Conservation (phyloP, 2,113 vertebrate genomes). For the Myotis yumanensis region DNA sequence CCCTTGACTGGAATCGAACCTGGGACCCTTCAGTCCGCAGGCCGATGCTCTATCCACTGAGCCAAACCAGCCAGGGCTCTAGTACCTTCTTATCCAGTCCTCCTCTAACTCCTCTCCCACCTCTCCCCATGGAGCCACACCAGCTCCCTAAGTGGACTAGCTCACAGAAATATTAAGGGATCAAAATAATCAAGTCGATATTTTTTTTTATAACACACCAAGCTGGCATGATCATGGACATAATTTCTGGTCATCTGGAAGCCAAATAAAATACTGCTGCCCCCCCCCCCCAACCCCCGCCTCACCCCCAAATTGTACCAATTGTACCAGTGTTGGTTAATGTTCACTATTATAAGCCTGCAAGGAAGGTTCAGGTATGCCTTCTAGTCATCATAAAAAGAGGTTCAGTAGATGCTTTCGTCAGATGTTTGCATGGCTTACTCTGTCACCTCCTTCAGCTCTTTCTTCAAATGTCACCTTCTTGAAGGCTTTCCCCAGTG, state of each 20-base stretch:
- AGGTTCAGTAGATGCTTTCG: background rate
- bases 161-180: conserved; percentile 38
- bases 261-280: background rate
- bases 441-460: background rate
- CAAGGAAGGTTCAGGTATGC: background rate
- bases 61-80: too few species aligned
- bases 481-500: background rate
- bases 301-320: too few species aligned
- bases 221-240: background rate
- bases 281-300: too few species aligned
- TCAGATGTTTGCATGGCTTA: background rate
- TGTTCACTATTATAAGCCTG: background rate
- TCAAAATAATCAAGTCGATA: conserved; percentile 8
- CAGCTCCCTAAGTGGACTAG: background rate
- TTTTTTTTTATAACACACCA: background rate
- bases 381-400: background rate
- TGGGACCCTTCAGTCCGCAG: too few species aligned
- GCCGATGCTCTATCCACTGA: too few species aligned
- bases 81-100: background rate
- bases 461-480: background rate
- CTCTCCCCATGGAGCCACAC: background rate
- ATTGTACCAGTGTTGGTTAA: background rate
- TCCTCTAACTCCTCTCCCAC: background rate
- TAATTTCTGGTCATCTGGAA: conserved; percentile 9
- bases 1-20: too few species aligned